These are phyloP conservation scores for Diglossa cyanea DNA, from an alignment of 2,797 vertebrate species.

Conservation along the genomic window DNA sequence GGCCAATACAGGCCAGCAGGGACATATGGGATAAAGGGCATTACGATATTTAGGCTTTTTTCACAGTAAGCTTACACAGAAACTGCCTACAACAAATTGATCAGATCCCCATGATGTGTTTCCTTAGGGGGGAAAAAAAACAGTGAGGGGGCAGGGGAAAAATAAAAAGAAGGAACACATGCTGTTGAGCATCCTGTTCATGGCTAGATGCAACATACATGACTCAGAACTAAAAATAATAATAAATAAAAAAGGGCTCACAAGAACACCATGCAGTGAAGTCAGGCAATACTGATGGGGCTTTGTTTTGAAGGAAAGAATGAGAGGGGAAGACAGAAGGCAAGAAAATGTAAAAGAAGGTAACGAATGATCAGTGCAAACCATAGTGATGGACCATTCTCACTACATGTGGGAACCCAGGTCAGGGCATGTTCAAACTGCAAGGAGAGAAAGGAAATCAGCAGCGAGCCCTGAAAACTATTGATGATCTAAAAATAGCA, in stretches of 20 bases:
- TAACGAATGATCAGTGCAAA: constrained; percentile 54
- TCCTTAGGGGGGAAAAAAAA: neutral
- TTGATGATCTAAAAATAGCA: neutral
- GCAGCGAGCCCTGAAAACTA: neutral
- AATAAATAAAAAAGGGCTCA: neutral
- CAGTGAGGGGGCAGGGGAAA: neutral
- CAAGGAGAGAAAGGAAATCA: constrained; percentile 57
- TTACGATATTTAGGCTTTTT: neutral
- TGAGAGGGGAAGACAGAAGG: neutral
- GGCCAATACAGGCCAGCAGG: neutral
- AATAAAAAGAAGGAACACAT: neutral
- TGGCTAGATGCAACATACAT: constrained; percentile 17
- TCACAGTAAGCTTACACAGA: neutral
- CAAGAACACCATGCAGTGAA: constrained; percentile 57
- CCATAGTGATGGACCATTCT: constrained; percentile 44
- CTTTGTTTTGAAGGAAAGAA: neutral
- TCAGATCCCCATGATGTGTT: neutral
- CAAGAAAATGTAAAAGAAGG: constrained; percentile 11
- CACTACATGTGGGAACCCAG: constrained; percentile 43
- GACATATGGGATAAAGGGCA: neutral
- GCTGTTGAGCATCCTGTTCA: constrained; percentile 31
- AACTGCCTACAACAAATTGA: neutral
- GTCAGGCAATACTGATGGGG: neutral
- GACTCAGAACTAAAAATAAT: neutral
- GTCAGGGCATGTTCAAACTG: constrained; percentile 57